These are phyloP conservation scores for Drosophila neocordata DNA, from an alignment of 1,140 invertebrate genomes.

Conservation along the genomic window DNA sequence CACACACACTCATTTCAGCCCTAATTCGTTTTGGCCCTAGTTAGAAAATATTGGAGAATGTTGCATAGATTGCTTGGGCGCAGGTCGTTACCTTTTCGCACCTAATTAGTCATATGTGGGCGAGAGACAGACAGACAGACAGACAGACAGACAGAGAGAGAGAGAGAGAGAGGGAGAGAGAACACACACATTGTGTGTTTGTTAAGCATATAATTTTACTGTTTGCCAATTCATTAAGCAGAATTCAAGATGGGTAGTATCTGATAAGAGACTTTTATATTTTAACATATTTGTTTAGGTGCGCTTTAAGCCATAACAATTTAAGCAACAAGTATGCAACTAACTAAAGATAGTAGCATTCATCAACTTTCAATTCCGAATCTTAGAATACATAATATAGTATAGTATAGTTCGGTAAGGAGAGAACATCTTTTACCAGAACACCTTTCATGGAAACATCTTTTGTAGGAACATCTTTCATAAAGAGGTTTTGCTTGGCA, in stretches of 20 bases:
- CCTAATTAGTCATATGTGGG: conserved; percentile 9
- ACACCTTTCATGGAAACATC: too few species aligned
- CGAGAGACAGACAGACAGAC: neutral
- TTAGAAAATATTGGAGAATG: neutral
- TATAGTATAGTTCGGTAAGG: too few species aligned
- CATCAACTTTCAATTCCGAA: too few species aligned
- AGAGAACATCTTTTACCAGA: too few species aligned
- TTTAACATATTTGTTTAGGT: neutral
- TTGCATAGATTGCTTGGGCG: neutral
- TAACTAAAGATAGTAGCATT: too few species aligned
- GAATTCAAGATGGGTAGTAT: conserved; percentile 25
- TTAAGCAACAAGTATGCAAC: neutral
- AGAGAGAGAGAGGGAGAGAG: too few species aligned
- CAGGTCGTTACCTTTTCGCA: conserved; percentile 10
- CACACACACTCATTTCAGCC: neutral
- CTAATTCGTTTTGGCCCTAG: conserved; percentile 9
- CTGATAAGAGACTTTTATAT: neutral
- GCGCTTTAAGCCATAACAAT: neutral
- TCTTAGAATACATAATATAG: too few species aligned
- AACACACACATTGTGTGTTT: neutral
- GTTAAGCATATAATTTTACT: conserved; percentile 17
- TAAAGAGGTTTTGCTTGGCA: too few species aligned
- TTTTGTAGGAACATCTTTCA: too few species aligned
- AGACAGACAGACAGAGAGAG: too few species aligned
- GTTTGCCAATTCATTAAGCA: conserved; percentile 63